A percentile compares a stretch with the other conserved stretches of the same genome.
These are phyloP conservation scores for Noctua pronuba DNA, from an alignment of 2,888 invertebrate genomes.

Conservation along the genomic window DNA sequence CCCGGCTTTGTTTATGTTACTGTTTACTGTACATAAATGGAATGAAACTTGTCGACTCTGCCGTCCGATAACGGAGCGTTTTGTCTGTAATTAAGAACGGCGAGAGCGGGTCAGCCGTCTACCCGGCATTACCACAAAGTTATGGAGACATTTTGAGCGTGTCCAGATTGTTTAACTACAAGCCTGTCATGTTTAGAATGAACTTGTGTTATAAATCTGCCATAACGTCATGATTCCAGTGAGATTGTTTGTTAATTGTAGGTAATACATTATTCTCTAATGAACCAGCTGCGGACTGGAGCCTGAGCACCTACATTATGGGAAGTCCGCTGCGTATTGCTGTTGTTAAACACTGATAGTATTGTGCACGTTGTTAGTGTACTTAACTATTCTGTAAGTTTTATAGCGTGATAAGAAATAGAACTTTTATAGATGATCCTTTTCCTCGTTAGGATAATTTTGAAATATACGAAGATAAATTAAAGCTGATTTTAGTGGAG, in stretches of 20 bases:
- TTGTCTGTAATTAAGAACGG: conserved; percentile 88
- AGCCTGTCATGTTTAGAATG: conserved; percentile 80
- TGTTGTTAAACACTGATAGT: conserved; percentile 28
- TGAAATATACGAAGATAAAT: no score
- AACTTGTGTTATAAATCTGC: conserved; percentile 79
- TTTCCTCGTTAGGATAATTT: not conserved
- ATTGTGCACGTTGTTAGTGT: conserved; percentile 25
- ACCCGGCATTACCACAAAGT: conserved; percentile 81
- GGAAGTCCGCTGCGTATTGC: conserved; percentile 38
- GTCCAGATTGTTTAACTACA: conserved; percentile 81
- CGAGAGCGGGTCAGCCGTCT: conserved; percentile 81
- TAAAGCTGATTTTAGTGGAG: not conserved
- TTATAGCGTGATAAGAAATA: not conserved
- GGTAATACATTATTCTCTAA: conserved; percentile 69
- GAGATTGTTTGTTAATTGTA: conserved; percentile 75
- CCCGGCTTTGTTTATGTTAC: conserved; percentile 83
- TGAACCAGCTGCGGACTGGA: conserved; percentile 61
- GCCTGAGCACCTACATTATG: conserved; percentile 41
- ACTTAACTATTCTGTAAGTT: not conserved
- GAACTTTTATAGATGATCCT: not conserved
- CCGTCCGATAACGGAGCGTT: conserved; percentile 86
- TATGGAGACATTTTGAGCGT: conserved; percentile 84
- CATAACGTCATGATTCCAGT: conserved; percentile 72
- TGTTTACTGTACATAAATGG: conserved; percentile 83
- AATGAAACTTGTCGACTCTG: conserved; percentile 81